A percentile compares a stretch with the other conserved stretches of the same genome.
phyloP scores from a whole-genome alignment of 1,140 invertebrate genomes.

The Drosophila tani region DNA sequence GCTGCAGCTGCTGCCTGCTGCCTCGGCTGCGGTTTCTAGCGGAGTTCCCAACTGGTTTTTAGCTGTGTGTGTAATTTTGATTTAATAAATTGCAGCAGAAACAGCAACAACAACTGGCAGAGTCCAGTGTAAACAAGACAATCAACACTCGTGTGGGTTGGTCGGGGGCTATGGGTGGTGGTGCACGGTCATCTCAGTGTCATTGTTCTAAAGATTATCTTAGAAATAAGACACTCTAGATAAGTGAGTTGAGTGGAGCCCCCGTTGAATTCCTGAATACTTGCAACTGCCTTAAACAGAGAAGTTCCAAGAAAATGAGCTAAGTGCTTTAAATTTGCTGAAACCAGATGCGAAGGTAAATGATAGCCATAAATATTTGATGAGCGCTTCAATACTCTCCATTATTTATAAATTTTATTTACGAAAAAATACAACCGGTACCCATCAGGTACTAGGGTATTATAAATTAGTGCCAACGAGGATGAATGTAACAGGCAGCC shows the following conservation, averaged over 20 bases:
- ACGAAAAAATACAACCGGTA: too few species aligned
- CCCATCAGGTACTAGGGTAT: too few species aligned
- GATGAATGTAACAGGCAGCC: too few species aligned
- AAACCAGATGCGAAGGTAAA: constrained; percentile 8
- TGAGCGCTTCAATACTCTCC: too few species aligned
- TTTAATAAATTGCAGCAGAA: constrained; percentile 71
- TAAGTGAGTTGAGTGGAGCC: constrained; percentile 38
- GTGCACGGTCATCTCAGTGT: constrained; percentile 43
- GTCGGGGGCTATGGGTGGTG: constrained; percentile 9
- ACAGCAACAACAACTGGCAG: constrained; percentile 37
- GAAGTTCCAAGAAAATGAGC: constrained; percentile 7
- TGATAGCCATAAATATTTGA: not conserved
- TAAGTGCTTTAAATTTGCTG: constrained; percentile 4
- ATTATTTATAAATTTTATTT: too few species aligned
- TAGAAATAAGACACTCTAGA: constrained; percentile 66
- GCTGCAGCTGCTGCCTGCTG: constrained; percentile 31
- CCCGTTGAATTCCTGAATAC: not conserved
- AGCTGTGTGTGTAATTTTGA: constrained; percentile 63
- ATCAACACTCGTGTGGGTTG: constrained; percentile 62
- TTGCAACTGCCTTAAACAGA: constrained; percentile 21
- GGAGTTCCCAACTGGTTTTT: constrained; percentile 64
- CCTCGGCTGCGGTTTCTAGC: constrained; percentile 9
- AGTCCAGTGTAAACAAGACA: constrained; percentile 76
- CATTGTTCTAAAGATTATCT: constrained; percentile 75
- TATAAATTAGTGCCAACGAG: too few species aligned